Evolutionary conservation across 2,888 invertebrate genomes (phyloP).

Genomic region (Drosophila dives): DNA sequence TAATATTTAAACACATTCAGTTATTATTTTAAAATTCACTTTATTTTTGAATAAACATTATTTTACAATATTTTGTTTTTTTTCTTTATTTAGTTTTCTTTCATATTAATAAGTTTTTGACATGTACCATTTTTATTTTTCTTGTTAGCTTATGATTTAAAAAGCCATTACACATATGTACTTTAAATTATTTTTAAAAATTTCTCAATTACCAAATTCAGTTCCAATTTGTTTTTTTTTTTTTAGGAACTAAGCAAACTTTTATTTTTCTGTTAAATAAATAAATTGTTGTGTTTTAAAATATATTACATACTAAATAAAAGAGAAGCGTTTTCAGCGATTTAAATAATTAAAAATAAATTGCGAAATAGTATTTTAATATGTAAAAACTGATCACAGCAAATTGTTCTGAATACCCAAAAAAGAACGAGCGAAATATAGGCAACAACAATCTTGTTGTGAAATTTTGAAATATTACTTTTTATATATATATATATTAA

Average conservation of each 20-base stretch:
- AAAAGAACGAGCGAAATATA: conserved; percentile 42
- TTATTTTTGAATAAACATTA: conserved; percentile 63
- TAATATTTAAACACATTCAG: neutral
- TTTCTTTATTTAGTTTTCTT: conserved; percentile 21
- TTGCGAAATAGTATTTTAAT: conserved; percentile 43
- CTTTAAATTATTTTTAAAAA: conserved; percentile 19
- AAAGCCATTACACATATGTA: conserved; percentile 37
- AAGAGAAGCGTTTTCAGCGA: conserved; percentile 44
- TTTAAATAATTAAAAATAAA: conserved; percentile 37
- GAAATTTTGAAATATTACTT: conserved; percentile 5
- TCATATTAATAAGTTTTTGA: conserved; percentile 35
- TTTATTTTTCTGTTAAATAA: conserved; percentile 49
- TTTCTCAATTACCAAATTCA: conserved; percentile 21
- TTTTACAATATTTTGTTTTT: conserved; percentile 59
- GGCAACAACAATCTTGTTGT: conserved; percentile 19
- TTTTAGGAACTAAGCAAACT: conserved; percentile 16
- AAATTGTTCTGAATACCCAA: conserved; percentile 71
- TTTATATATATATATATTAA: conserved; percentile 17
- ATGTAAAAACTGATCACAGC: conserved; percentile 75
- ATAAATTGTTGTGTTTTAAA: conserved; percentile 36
- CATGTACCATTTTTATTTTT: conserved; percentile 51
- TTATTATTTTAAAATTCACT: conserved; percentile 56
- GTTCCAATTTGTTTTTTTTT: conserved; percentile 9
- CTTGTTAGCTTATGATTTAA: conserved; percentile 38
- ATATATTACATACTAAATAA: conserved; percentile 63